Conservation (phyloP, 2,113 vertebrate species). For the Hemibagrus wyckioides region DNA sequence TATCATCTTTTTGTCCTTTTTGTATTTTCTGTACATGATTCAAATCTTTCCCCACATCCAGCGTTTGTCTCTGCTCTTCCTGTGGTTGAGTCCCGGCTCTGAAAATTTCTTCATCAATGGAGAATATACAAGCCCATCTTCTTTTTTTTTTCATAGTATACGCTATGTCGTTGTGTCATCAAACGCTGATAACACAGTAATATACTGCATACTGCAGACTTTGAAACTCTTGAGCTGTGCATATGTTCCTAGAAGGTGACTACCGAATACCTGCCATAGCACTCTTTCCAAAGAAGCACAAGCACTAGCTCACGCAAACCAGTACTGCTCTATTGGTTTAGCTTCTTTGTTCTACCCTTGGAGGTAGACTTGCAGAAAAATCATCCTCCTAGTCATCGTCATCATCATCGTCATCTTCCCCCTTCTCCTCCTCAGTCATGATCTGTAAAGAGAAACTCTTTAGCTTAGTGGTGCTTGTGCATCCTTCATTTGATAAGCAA, state of each 20-base stretch:
- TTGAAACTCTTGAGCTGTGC: neutral
- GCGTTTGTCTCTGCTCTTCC: too few species aligned
- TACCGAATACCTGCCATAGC: neutral
- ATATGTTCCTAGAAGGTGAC: neutral
- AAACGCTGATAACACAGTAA: neutral
- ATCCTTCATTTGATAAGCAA: too few species aligned
- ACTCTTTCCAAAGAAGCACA: neutral
- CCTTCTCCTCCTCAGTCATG: neutral
- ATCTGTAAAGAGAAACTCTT: neutral
- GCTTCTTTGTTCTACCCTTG: neutral
- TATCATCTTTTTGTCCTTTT: too few species aligned
- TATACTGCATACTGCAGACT: neutral
- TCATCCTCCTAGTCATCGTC: neutral
- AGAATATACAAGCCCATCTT: slow-evolving; percentile 4
- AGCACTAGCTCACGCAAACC: neutral
- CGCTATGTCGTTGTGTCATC: too few species aligned
- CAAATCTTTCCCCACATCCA: too few species aligned
- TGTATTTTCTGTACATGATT: too few species aligned
- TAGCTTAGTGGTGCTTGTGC: neutral
- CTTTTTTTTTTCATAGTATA: neutral
- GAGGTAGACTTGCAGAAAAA: neutral
- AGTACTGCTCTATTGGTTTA: neutral
- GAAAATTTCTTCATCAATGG: neutral
- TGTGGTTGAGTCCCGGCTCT: too few species aligned
- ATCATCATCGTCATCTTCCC: neutral